Conservation (phyloP, 1,140 invertebrate genomes). For the Euura lappo region DNA sequence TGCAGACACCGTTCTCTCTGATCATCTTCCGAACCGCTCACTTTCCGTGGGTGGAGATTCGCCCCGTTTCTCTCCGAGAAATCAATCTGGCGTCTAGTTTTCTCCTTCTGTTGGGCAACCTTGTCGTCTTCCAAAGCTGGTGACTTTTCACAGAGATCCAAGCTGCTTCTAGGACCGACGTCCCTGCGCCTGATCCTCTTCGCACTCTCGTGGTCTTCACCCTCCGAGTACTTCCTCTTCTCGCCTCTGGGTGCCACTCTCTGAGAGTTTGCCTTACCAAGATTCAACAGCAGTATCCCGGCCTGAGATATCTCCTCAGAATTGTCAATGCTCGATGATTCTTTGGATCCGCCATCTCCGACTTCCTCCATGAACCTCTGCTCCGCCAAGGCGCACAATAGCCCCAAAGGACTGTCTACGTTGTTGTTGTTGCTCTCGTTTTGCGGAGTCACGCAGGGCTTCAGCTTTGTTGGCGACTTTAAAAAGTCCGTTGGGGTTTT, state of each 20-base stretch:
- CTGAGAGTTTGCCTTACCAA: constrained; percentile 28
- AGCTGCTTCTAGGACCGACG: not conserved
- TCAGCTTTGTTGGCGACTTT: constrained; percentile 35
- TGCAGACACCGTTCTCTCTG: not conserved
- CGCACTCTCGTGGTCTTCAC: constrained; percentile 37
- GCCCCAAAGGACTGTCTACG: constrained; percentile 73
- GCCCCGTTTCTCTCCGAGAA: constrained; percentile 23
- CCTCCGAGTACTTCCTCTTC: constrained; percentile 41
- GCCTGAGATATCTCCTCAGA: constrained; percentile 41
- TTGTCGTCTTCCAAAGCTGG: not conserved
- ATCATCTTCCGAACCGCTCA: not conserved
- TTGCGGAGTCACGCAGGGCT: constrained; percentile 29
- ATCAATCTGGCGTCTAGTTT: constrained; percentile 32
- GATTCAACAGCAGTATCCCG: constrained; percentile 35
- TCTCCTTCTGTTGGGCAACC: constrained; percentile 25
- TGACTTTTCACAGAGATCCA: not conserved
- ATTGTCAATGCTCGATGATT: constrained; percentile 30
- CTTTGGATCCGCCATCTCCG: constrained; percentile 54
- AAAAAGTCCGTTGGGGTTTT: constrained; percentile 16
- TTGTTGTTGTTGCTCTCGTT: constrained; percentile 56
- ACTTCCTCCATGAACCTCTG: constrained; percentile 81
- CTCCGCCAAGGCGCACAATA: constrained; percentile 85
- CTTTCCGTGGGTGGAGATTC: not conserved
- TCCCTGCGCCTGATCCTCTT: not conserved
- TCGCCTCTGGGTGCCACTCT: constrained; percentile 33